Percentiles rank a stretch among this genome's conserved stretches.
Evolutionary conservation across 2,888 invertebrate species (phyloP).

Genomic region (Globia sparganii): DNA sequence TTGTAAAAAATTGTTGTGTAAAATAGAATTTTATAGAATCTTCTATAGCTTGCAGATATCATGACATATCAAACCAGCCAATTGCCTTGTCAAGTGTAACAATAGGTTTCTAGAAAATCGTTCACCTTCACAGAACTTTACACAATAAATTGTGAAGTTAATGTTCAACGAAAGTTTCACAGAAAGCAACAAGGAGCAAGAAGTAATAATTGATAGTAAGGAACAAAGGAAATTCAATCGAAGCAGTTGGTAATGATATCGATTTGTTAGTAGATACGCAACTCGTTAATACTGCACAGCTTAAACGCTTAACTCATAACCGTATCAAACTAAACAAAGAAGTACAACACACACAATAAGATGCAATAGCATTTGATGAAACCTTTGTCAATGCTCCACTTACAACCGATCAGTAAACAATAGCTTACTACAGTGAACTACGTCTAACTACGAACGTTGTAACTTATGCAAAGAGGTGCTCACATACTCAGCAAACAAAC

Average conservation of each 20-base stretch:
- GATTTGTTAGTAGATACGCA: slow-evolving; percentile 19
- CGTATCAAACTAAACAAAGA: slow-evolving; percentile 4
- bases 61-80: not conserved
- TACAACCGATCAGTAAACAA: slow-evolving; percentile 44
- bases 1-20: no score
- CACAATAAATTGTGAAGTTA: not conserved
- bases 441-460: slow-evolving; percentile 40
- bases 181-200: slow-evolving; percentile 8
- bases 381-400: slow-evolving; percentile 45
- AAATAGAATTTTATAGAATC: no score
- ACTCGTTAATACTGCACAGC: slow-evolving; percentile 15
- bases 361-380: slow-evolving; percentile 28
- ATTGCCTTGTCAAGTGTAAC: not conserved
- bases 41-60: not conserved
- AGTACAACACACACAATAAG: slow-evolving; percentile 13
- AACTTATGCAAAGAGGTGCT: slow-evolving; percentile 49
- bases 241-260: slow-evolving; percentile 3
- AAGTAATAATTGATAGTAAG: not conserved
- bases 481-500: slow-evolving; percentile 53
- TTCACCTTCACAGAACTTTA: not conserved
- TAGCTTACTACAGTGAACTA: slow-evolving; percentile 39
- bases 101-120: not conserved
- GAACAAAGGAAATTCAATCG: not conserved
- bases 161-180: slow-evolving; percentile 4
- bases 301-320: slow-evolving; percentile 17